Evolutionary conservation across 2,113 vertebrate genomes (phyloP).

Genomic region (Sebastes schlegelii): DNA sequence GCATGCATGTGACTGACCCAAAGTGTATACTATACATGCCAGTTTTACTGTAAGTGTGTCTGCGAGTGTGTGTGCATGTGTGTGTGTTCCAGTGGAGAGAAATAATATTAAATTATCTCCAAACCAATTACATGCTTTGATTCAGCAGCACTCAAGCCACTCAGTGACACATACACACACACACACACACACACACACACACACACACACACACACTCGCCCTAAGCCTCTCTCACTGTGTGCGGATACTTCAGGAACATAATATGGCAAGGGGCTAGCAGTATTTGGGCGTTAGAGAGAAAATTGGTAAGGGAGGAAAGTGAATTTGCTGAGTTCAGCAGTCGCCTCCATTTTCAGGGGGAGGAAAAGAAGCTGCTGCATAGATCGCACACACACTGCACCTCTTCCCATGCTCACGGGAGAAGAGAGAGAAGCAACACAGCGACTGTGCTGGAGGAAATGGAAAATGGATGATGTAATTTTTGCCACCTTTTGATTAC

Average conservation of each 20-base stretch:
- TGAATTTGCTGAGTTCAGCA: slow-evolving; percentile 74
- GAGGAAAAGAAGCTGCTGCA: slow-evolving; percentile 47
- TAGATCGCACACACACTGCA: slow-evolving; percentile 53
- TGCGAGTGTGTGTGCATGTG: neutral
- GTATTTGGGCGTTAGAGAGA: slow-evolving; percentile 39
- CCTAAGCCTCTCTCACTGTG: neutral
- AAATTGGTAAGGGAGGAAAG: slow-evolving; percentile 48
- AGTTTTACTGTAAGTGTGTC: slow-evolving; percentile 5
- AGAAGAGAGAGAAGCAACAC: slow-evolving; percentile 1
- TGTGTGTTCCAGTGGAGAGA: slow-evolving; percentile 11
- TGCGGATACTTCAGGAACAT: slow-evolving; percentile 16
- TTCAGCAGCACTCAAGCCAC: slow-evolving; percentile 29
- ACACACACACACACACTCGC: slow-evolving; percentile 13
- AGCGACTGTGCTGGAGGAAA: neutral
- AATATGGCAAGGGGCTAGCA: slow-evolving; percentile 16
- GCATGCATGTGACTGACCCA: slow-evolving; percentile 23
- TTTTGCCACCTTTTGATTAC: slow-evolving; percentile 3
- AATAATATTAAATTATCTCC: slow-evolving; percentile 40
- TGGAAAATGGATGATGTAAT: slow-evolving; percentile 11
- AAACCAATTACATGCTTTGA: slow-evolving; percentile 54
- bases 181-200: slow-evolving; percentile 24
- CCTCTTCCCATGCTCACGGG: slow-evolving; percentile 14
- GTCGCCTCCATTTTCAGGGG: slow-evolving; percentile 56
- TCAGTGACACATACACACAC: slow-evolving; percentile 18
- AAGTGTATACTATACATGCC: neutral